Evolutionary conservation across 2,888 invertebrate genomes (phyloP).

Genomic region (Diaperis boleti): DNA sequence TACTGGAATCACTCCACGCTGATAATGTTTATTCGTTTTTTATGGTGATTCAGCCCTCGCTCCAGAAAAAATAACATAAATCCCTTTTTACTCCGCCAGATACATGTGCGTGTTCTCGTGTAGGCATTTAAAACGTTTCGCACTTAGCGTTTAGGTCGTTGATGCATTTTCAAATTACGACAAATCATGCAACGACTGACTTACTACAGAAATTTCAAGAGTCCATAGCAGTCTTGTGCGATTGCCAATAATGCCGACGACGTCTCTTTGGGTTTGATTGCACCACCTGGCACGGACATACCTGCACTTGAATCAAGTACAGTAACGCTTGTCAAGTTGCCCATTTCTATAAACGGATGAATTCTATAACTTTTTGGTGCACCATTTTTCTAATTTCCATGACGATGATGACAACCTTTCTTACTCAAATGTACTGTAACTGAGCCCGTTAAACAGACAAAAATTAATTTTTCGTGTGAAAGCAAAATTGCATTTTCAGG

Average conservation of each 20-base stretch:
- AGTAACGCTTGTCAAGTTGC: no score
- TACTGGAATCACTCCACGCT: constrained; percentile 15
- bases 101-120: constrained; percentile 33
- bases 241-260: background rate
- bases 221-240: background rate
- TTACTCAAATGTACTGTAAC: no score
- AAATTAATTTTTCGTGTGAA: no score
- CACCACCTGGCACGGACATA: constrained; percentile 5
- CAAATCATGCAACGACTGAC: constrained; percentile 15
- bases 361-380: no score
- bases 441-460: no score
- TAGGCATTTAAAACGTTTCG: constrained; percentile 29
- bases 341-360: no score
- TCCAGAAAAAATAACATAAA: constrained; percentile 22
- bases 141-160: constrained; percentile 22
- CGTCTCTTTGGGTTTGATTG: background rate
- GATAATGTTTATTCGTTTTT: constrained; percentile 32
- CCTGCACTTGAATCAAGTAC: no score
- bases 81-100: constrained; percentile 12
- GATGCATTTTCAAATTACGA: constrained; percentile 23
- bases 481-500: no score
- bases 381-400: no score
- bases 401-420: no score
- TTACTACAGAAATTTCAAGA: background rate
- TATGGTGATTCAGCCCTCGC: constrained; percentile 16